Percentiles rank a stretch among this genome's conserved stretches.
Evolutionary conservation across 2,888 invertebrate species (phyloP).

Genomic region (Euphydryas editha): DNA sequence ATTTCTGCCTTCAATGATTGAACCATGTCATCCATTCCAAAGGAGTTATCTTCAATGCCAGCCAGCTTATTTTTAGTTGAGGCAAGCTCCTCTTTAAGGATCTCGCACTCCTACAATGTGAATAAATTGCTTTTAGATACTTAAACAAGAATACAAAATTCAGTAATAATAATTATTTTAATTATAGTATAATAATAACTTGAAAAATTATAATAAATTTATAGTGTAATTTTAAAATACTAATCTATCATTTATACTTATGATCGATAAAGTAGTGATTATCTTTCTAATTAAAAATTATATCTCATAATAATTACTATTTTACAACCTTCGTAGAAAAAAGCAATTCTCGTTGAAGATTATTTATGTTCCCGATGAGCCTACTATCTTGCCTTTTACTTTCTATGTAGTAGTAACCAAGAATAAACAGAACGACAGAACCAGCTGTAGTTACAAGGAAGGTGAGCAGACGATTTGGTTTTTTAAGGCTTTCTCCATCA

Average conservation of each 20-base stretch:
- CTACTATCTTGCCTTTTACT: constrained; percentile 88
- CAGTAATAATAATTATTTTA: no score
- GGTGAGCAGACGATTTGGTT: constrained; percentile 78
- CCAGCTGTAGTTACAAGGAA: constrained; percentile 87
- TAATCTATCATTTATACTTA: no score
- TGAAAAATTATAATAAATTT: no score
- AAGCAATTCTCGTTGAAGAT: constrained; percentile 75
- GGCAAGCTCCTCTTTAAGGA: constrained; percentile 85
- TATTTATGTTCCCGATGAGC: constrained; percentile 86
- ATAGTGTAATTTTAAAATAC: no score
- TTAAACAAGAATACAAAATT: no score
- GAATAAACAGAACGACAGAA: constrained; percentile 88
- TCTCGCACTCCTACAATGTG: constrained; percentile 84
- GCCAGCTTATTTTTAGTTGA: constrained; percentile 83
- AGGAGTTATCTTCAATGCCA: constrained; percentile 88
- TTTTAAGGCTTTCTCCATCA: constrained; percentile 64
- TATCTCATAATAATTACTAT: background rate
- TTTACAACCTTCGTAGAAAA: constrained; percentile 78
- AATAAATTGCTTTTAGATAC: background rate
- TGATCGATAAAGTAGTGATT: no score
- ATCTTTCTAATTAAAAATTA: no score
- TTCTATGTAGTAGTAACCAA: constrained; percentile 91
- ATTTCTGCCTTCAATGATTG: constrained; percentile 86
- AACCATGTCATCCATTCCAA: constrained; percentile 89
- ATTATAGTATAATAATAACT: no score